These are phyloP conservation scores for Pantherophis vulpinus DNA, from an alignment of 2,797 vertebrate genomes.

Conservation along the genomic window DNA sequence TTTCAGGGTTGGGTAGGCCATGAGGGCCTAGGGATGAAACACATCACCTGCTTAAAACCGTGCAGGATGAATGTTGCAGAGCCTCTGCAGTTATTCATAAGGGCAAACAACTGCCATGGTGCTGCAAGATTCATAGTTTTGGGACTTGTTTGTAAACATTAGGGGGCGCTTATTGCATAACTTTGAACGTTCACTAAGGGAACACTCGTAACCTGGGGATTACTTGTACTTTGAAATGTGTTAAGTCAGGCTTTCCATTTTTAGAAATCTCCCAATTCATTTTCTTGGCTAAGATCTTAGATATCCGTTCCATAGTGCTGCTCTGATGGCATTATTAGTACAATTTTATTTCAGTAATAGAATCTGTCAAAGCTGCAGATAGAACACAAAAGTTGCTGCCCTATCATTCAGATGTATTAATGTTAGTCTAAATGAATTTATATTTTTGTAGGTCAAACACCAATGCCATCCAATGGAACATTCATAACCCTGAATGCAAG, in stretches of 20 bases:
- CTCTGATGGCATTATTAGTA: not conserved
- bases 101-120: no score
- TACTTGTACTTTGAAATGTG: not conserved
- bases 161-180: no score
- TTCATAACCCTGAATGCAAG: constrained; percentile 23
- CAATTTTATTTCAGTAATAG: not conserved
- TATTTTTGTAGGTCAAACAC: constrained; percentile 47
- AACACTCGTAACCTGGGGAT: no score
- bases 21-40: no score
- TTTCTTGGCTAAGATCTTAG: not conserved
- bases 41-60: no score
- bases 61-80: no score
- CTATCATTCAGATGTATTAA: not conserved
- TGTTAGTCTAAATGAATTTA: not conserved
- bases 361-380: not conserved
- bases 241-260: not conserved
- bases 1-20: no score
- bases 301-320: not conserved
- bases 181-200: no score
- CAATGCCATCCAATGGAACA: constrained; percentile 35
- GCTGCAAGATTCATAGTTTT: no score
- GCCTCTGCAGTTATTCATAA: no score
- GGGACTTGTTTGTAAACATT: no score
- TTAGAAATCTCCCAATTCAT: not conserved
- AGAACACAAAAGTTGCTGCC: not conserved